Percentiles rank a stretch among this genome's conserved stretches.
Conservation (phyloP, 2,888 invertebrate genomes). For the Ischnura elegans region DNA sequence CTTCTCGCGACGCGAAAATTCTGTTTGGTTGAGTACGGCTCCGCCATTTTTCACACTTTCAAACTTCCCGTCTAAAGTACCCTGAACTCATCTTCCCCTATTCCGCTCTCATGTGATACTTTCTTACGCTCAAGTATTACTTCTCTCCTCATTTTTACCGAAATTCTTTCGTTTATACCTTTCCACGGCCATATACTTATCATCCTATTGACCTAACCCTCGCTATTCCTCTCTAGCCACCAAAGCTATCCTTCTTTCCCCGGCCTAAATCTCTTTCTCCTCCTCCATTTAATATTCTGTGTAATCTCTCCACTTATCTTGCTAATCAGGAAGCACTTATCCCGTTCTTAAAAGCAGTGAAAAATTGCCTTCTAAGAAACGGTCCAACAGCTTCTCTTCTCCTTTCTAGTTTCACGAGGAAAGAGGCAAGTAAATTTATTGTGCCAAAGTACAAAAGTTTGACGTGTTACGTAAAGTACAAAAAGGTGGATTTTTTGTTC, state of each 20-base stretch:
- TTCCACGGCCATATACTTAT: too few relatives aligned
- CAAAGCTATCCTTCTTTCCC: too few relatives aligned
- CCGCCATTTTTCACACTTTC: not conserved
- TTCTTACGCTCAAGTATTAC: not conserved
- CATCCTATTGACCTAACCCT: too few relatives aligned
- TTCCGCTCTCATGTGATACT: not conserved
- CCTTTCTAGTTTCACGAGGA: not conserved
- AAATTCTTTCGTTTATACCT: too few relatives aligned
- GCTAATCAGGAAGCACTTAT: not conserved
- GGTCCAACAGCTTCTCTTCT: not conserved
- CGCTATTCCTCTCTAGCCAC: too few relatives aligned
- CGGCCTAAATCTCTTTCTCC: too few relatives aligned
- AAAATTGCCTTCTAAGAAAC: not conserved
- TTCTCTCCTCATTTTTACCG: not conserved
- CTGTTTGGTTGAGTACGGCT: not conserved
- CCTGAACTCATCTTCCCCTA: not conserved
- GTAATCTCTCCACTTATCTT: not conserved
- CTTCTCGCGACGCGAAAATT: not conserved
- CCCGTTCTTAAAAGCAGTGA: not conserved
- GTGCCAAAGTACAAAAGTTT: too few relatives aligned
- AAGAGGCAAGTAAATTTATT: too few relatives aligned
- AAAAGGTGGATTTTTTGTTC: too few relatives aligned
- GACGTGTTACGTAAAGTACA: too few relatives aligned
- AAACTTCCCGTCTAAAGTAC: not conserved
- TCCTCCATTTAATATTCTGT: not conserved